Evolutionary conservation across 1,140 invertebrate species (phyloP), one percentile per base, ranked within the genome.

Genomic region (Pachypsylla venusta): DNA sequence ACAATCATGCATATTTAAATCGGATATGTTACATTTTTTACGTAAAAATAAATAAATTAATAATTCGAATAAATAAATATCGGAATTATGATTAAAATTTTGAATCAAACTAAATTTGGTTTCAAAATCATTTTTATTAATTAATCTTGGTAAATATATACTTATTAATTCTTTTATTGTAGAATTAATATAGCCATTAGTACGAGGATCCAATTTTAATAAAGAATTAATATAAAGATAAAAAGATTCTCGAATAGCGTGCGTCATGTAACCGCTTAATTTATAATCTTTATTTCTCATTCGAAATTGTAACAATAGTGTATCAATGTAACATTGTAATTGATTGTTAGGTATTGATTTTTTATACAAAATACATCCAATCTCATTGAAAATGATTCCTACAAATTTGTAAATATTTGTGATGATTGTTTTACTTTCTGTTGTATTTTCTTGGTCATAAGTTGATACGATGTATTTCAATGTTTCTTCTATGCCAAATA

Each of bases 21-120:
- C 42, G 4, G 42, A 48, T n/a, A 48, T 22, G 16, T 48, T 48
- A 48, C 42, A 48, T 19, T 48, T 48, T n/a, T 48, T 48, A 48
- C 42, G 42, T 4, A 48, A 22, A 22, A 48, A 48, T 19, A 48
- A 48, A 48, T 22, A 5, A 7, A 19, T 4, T 7, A 48, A 3
- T 3, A 48, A 3, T 19, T 48, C 16, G n/a, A 5, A n/a, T 3
- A 48, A 22, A 22, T 48, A 48, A 22, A 5, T n/a, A 19, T 48
- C 42, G 7, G 42, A 4, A 19, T n/a, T 48, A 19, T 4, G 4
- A 19, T 48, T 48, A 22, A 48, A 48, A 48, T 22, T 19, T 19
- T 48, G 4, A 4, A 48, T 19, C 7, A 48, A 22, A 48, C 42
- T 48, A n/a, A 48, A 48, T 3, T n/a, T n/a, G 4, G 42, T 48